phyloP scores from a whole-genome alignment of 2,113 vertebrate genomes.

The Meleagris gallopavo region DNA sequence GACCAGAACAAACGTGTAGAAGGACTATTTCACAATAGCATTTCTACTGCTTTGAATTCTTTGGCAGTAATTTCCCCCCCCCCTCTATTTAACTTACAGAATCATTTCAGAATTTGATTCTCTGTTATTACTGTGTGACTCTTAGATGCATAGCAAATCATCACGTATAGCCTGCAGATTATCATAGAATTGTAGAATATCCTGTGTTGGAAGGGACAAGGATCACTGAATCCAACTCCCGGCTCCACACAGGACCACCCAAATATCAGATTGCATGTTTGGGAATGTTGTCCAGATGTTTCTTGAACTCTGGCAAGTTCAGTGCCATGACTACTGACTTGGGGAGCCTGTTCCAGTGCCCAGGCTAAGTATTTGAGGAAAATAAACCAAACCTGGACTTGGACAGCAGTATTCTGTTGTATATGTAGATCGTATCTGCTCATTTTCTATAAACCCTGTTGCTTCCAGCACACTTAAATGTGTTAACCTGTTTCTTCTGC shows the following conservation, averaged over 20 bases:
- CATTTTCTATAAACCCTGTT: rapidly evolving
- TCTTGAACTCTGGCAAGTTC: too few relatives aligned
- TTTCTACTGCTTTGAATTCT: neutral
- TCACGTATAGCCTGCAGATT: neutral
- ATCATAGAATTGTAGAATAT: too few relatives aligned
- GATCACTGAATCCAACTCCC: too few relatives aligned
- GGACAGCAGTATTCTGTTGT: neutral
- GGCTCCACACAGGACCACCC: too few relatives aligned
- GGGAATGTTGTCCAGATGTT: too few relatives aligned
- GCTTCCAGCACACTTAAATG: neutral
- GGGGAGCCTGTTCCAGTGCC: too few relatives aligned
- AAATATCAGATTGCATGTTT: too few relatives aligned
- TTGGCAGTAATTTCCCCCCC: neutral
- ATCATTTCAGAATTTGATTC: neutral
- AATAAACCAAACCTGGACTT: neutral
- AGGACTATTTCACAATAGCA: neutral
- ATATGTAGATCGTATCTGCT: neutral
- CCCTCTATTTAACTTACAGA: neutral
- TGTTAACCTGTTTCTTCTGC: neutral
- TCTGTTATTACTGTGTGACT: neutral
- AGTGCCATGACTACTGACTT: too few relatives aligned
- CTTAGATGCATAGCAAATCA: neutral
- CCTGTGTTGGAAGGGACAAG: too few relatives aligned
- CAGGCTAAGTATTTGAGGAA: neutral
- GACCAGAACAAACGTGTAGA: constrained; percentile 5